Percentiles rank a stretch among this genome's conserved stretches.
phyloP scores from a whole-genome alignment of 2,113 vertebrate species.

The Butorides virescens region DNA sequence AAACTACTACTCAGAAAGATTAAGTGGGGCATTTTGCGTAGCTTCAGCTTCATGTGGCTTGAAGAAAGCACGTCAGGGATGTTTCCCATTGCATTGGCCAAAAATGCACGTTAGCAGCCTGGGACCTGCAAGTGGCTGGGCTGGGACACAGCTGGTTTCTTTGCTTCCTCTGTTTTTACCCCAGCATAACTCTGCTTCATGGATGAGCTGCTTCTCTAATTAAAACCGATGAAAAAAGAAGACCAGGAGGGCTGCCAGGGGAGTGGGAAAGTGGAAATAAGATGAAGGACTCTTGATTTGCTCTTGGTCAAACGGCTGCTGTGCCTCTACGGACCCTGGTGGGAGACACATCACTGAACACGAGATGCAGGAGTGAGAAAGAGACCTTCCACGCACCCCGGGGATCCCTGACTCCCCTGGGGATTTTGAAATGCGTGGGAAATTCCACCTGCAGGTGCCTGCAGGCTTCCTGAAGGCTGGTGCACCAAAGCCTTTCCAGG shows the following conservation, averaged over 20 bases:
- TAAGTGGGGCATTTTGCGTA: not conserved
- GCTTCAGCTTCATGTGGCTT: not conserved
- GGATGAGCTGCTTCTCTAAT: slow-evolving; percentile 27
- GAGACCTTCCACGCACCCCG: not conserved
- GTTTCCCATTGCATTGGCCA: not conserved
- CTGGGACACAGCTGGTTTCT: not conserved
- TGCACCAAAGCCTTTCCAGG: not conserved
- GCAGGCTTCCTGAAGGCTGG: not conserved
- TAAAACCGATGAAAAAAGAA: not conserved
- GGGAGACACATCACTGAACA: not conserved
- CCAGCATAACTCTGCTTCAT: not conserved
- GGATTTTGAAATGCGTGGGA: not conserved
- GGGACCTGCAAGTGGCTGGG: not conserved
- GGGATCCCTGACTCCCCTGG: not conserved
- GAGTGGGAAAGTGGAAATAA: not conserved
- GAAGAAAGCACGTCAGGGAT: not conserved
- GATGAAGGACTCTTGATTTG: not conserved
- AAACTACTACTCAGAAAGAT: not conserved
- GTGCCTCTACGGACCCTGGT: not conserved
- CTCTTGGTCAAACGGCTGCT: not conserved
- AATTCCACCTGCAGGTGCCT: not conserved
- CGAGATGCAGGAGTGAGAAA: not conserved
- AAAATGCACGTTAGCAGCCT: not conserved
- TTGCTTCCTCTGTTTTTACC: not conserved
- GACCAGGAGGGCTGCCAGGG: not conserved